These are phyloP conservation scores for Pachydiplax longipennis DNA, from an alignment of 2,888 invertebrate species.

Conservation along the genomic window DNA sequence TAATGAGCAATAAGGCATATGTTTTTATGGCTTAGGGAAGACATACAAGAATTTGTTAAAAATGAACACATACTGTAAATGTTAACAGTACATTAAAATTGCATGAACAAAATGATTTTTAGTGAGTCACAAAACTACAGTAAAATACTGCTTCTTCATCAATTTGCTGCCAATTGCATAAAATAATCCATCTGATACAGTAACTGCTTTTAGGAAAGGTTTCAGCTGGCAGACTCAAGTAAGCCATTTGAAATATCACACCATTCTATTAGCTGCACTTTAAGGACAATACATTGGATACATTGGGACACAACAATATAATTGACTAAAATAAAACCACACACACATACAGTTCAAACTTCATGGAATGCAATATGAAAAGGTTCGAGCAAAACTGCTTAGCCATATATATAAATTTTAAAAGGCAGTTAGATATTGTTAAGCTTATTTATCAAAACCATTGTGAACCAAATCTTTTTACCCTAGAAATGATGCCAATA, in stretches of 20 bases:
- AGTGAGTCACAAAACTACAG: background rate
- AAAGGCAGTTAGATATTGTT: constrained; percentile 28
- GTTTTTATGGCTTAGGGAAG: constrained; percentile 9
- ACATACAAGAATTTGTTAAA: constrained; percentile 18
- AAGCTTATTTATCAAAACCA: constrained; percentile 18
- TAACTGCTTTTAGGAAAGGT: background rate
- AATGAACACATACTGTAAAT: background rate
- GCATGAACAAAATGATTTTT: background rate
- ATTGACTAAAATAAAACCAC: constrained; percentile 19
- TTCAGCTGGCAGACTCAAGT: background rate
- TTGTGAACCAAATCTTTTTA: background rate
- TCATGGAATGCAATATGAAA: constrained; percentile 27
- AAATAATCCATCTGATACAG: background rate
- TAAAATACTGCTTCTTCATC: background rate
- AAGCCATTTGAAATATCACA: constrained; percentile 31
- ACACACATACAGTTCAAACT: constrained; percentile 13
- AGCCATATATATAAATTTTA: constrained; percentile 23
- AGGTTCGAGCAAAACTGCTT: constrained; percentile 17
- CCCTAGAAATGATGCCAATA: background rate
- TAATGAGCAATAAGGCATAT: constrained; percentile 25
- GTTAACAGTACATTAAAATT: background rate
- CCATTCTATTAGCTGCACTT: constrained; percentile 38
- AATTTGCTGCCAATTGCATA: background rate
- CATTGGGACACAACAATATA: background rate
- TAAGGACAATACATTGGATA: constrained; percentile 18